Evolutionary conservation across 2,888 invertebrate genomes (phyloP).

Genomic region (Agrotis segetum): DNA sequence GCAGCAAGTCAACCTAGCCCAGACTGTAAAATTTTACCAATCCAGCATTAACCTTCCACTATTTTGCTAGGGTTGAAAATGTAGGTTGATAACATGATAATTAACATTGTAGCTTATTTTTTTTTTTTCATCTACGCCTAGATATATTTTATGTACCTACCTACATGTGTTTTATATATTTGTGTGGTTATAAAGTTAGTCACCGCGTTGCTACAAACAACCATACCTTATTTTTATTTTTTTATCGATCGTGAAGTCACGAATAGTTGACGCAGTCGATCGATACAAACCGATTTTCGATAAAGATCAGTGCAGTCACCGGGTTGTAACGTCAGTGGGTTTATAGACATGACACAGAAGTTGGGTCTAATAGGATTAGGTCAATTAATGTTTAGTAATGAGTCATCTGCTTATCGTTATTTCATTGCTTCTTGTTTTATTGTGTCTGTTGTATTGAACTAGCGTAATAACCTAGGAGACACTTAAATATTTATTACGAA

Average conservation of each 20-base stretch:
- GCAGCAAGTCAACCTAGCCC: no score
- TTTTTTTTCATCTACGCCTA: no score
- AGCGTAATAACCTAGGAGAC: background rate
- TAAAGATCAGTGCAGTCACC: constrained; percentile 63
- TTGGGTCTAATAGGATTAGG: constrained; percentile 44
- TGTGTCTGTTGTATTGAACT: background rate
- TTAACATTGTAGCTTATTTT: no score
- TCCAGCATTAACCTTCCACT: no score
- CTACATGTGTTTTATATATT: no score
- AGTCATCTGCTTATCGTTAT: constrained; percentile 50
- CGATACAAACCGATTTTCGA: constrained; percentile 31
- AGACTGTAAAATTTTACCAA: no score
- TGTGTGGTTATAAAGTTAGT: background rate
- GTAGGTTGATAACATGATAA: no score
- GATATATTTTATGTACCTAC: no score
- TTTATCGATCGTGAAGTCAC: constrained; percentile 15
- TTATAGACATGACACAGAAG: constrained; percentile 62
- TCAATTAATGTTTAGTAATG: constrained; percentile 48
- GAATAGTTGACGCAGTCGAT: constrained; percentile 15
- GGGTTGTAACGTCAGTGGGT: constrained; percentile 42
- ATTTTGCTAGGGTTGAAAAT: no score
- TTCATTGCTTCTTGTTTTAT: constrained; percentile 20
- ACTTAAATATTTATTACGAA: background rate
- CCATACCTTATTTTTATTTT: background rate
- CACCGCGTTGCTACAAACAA: constrained; percentile 3